These are phyloP conservation scores for Riptortus pedestris DNA, from an alignment of 1,140 invertebrate species.

Conservation along the genomic window DNA sequence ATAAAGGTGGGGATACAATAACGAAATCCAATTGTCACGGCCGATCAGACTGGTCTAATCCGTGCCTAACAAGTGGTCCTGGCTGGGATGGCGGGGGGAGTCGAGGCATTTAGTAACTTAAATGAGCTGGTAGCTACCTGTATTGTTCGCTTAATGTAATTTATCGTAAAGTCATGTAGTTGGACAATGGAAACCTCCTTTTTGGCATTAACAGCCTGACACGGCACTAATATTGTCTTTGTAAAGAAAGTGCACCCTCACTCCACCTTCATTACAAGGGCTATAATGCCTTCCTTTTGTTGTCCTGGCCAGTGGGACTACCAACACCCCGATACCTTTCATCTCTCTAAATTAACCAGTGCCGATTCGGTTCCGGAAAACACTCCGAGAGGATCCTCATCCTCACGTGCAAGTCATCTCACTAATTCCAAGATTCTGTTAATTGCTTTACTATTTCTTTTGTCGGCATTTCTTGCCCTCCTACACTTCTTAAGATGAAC, in stretches of 20 bases:
- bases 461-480: not conserved
- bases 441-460: not conserved
- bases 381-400: not conserved
- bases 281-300: not conserved
- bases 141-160: conserved; percentile 21
- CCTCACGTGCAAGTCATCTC: not conserved
- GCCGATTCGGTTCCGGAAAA: conserved; percentile 9
- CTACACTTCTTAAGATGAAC: not conserved
- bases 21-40: conserved; percentile 21
- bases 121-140: conserved; percentile 20
- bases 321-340: not conserved
- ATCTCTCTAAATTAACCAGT: conserved; percentile 10
- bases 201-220: conserved; percentile 14
- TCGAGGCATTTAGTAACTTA: conserved; percentile 12
- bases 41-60: conserved; percentile 18
- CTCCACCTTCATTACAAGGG: conserved; percentile 10
- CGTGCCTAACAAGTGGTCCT: conserved; percentile 18
- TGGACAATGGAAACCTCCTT: not conserved
- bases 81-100: not conserved
- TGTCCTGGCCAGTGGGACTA: not conserved
- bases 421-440: conserved; percentile 6
- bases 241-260: conserved; percentile 9
- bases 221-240: conserved; percentile 19
- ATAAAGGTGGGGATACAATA: conserved; percentile 8
- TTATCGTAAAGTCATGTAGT: conserved; percentile 15